These are phyloP conservation scores for Yoshiicerus persimilis DNA, from an alignment of 1,140 invertebrate genomes.

Conservation along the genomic window DNA sequence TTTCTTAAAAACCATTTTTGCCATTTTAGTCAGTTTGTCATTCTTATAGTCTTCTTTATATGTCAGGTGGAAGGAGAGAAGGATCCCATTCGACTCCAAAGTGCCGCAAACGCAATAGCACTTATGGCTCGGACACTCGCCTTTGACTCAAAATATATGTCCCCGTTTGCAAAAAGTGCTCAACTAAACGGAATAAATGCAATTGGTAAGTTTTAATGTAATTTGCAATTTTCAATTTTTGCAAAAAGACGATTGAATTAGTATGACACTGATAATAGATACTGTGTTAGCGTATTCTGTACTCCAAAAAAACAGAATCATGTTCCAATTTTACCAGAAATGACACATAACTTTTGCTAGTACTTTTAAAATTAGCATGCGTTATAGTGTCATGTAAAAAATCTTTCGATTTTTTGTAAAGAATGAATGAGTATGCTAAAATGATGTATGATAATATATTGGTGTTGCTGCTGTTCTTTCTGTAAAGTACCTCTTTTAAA, in stretches of 20 bases:
- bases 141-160: conserved; percentile 90
- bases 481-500: too few species aligned
- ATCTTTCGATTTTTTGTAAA: too few species aligned
- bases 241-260: not conserved
- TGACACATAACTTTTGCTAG: too few species aligned
- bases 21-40: not conserved
- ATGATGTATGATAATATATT: too few species aligned
- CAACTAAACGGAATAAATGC: conserved; percentile 88
- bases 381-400: too few species aligned
- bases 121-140: conserved; percentile 90
- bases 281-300: too few species aligned
- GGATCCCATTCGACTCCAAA: conserved; percentile 75
- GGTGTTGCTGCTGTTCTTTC: too few species aligned
- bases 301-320: too few species aligned
- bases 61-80: conserved; percentile 63
- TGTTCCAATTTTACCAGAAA: too few species aligned
- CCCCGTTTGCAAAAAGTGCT: conserved; percentile 91
- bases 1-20: too few species aligned
- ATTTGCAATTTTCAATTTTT: not conserved
- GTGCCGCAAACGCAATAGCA: conserved; percentile 89
- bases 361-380: too few species aligned
- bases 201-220: conserved; percentile 71
- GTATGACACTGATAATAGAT: not conserved
- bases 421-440: too few species aligned
- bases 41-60: not conserved